Evolutionary conservation across 2,113 vertebrate genomes (phyloP), one percentile per base, ranked within the genome.

Genomic region (Seriola quinqueradiata): DNA sequence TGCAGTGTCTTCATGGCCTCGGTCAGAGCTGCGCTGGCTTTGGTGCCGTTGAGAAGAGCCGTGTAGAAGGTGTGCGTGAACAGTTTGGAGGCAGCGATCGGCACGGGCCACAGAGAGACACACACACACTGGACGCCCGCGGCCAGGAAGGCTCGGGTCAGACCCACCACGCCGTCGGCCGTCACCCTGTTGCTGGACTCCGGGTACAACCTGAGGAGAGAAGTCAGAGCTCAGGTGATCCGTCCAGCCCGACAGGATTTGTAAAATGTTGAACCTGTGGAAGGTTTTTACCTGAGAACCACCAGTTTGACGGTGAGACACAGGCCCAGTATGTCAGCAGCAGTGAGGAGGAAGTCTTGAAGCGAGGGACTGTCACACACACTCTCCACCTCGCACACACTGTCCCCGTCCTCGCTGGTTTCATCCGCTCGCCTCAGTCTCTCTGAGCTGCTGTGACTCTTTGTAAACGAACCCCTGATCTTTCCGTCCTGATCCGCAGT

Each of bases 1-100:
- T 98, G 98, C 14, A 99, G 95, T 0, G 78, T 94, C 90, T 96
- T 99, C 98, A 99, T 99, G 13, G 97, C 98, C 77, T 99, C 98
- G 0, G 95, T 96, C 0, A 99, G 96, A 4, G 98, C 97, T 0
- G 95, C 94, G 0, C 98, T 99, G 93, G 97, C 96, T 79, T 97
- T 97, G 87, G 96, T 96, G n/a, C 98, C 97, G 0, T 95, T 96
- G 8, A 98, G 94, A 6, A 99, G 96, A 2, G 97, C 96, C 0
- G 96, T 95, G 87, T 99, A 99, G 94, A 99, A 97, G 60, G 95
- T 94, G 0, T 97, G 97, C 13, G 96, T 95, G 83, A 99, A 98
- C 92, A 97, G 94, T 85, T 98, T 98, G 93, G 97, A 97, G 72
- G 98, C 97, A 0, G 97, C 96, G 19, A 96, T 88, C 0, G 97